Evolutionary conservation across 2,797 vertebrate species (phyloP), one percentile per base, ranked within the genome.

Genomic region (Channa striata): DNA sequence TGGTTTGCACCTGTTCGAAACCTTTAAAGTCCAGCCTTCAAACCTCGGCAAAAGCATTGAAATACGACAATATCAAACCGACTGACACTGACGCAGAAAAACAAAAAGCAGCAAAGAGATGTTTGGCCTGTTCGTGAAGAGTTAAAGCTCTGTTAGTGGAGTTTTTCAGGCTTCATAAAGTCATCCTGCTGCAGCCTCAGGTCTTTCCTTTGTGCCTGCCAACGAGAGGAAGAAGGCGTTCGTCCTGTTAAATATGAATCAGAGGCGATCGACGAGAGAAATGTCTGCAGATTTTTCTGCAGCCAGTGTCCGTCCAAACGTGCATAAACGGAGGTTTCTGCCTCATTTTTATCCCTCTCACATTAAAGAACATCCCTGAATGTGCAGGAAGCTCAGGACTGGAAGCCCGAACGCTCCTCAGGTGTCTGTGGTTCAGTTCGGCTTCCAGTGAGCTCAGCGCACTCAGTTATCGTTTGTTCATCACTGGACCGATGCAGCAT

Each of bases 131-230:
- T 5, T 16, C 5, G 20, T 4, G 21, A 74, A 54, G 62, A 59
- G 70, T 78, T 82, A 11, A 77, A 78, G 21, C 33, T 23, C 6
- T 44, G 64, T 82, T 68, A 59, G 60, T 42, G 50, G 62, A 72
- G 62, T 46, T 67, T 47, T 72, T 25, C 62, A 3, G 44, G 71
- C 58, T 37, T 34, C 40, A 56, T 58, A 59, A 10, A 49, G 49
- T 53, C 51, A 1, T 42, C 44, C 49, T n/a, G 40, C 11, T 68
- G 25, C 64, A 25, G 81, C 84, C 84, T 1, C 51, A 54, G 79
- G 80, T 43, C 70, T 19, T 87, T 85, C 80, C 77, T 81, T 30
- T 68, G 59, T 81, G 54, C 82, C 19, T 67, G 77, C 67, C 72
- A 73, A 9, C 53, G 53, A 59, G 23, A 80, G 69, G 75, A 46